Conservation (phyloP, 1,140 invertebrate species). For the Zaprionus camerounensis region DNA sequence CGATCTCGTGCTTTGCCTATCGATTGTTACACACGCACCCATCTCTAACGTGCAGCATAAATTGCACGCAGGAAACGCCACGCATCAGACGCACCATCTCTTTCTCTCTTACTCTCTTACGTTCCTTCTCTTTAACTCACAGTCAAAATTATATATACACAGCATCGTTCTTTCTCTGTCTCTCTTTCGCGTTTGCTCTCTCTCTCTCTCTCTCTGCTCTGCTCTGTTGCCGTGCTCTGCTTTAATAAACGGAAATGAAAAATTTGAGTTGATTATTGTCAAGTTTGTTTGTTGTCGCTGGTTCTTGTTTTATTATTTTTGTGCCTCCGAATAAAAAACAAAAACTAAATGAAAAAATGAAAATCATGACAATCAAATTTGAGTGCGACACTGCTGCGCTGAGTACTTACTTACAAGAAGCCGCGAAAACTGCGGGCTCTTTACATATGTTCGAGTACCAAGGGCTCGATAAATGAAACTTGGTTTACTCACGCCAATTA, state of each 20-base stretch:
- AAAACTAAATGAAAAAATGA: constrained; percentile 23
- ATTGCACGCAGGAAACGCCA: constrained; percentile 71
- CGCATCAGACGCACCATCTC: constrained; percentile 20
- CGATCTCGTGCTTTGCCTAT: neutral
- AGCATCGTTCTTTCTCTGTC: constrained; percentile 12
- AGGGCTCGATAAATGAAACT: constrained; percentile 21
- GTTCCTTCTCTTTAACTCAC: constrained; percentile 8
- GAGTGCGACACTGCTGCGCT: constrained; percentile 16
- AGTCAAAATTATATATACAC: constrained; percentile 1
- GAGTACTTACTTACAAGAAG: constrained; percentile 41
- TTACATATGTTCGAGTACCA: constrained; percentile 18
- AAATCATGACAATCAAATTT: constrained; percentile 32
- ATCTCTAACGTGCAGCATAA: constrained; percentile 58
- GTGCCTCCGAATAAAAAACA: constrained; percentile 32
- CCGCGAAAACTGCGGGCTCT: constrained; percentile 54
- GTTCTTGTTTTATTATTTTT: constrained; percentile 52
- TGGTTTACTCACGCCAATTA: constrained; percentile 69
- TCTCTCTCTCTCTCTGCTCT: neutral
- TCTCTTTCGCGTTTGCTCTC: neutral
- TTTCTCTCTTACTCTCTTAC: constrained; percentile 11
- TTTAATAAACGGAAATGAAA: constrained; percentile 82
- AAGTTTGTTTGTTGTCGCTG: constrained; percentile 57
- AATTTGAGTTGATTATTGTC: constrained; percentile 82
- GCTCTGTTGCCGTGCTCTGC: constrained; percentile 26
- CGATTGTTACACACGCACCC: neutral